Percentiles rank a stretch among this genome's conserved stretches.
Conservation (phyloP, 2,113 vertebrate species). For the Heterochromis multidens region DNA sequence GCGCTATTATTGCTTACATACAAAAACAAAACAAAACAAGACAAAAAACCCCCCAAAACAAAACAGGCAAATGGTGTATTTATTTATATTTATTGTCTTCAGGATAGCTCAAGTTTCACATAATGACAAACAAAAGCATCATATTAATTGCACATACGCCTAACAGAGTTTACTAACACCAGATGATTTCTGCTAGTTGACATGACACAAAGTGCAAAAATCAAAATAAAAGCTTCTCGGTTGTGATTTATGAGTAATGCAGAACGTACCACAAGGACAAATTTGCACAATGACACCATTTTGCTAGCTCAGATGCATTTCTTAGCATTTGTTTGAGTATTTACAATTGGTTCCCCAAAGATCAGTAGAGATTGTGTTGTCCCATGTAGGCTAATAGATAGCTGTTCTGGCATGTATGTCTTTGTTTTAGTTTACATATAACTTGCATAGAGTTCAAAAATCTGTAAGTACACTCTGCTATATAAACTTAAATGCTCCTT, state of each 20-base stretch:
- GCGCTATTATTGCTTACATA: not conserved
- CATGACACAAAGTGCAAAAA: slow-evolving; percentile 15
- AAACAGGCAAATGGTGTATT: not conserved
- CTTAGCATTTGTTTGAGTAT: not conserved
- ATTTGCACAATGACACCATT: not conserved
- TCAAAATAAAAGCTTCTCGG: slow-evolving; percentile 18
- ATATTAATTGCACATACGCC: slow-evolving; percentile 38
- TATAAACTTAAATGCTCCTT: not conserved
- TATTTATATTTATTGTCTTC: slow-evolving; percentile 64
- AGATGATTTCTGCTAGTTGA: not conserved
- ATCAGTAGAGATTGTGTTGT: slow-evolving; percentile 50
- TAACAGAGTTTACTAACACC: slow-evolving; percentile 7
- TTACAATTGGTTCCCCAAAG: slow-evolving; percentile 30
- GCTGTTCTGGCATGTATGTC: not conserved
- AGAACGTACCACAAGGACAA: slow-evolving; percentile 1
- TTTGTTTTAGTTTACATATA: slow-evolving; percentile 19
- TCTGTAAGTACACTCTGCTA: slow-evolving; percentile 13
- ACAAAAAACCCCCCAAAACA: not conserved
- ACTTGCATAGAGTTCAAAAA: slow-evolving; percentile 7
- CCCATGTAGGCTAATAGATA: not conserved
- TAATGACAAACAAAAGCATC: slow-evolving; percentile 10
- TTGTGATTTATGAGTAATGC: not conserved
- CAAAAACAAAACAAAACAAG: no score
- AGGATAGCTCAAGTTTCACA: slow-evolving; percentile 36
- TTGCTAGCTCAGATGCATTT: slow-evolving; percentile 1